Percentiles rank a stretch among this genome's conserved stretches.
These are phyloP conservation scores for Cephalopterus ornatus DNA, from an alignment of 2,113 vertebrate genomes.

Conservation along the genomic window DNA sequence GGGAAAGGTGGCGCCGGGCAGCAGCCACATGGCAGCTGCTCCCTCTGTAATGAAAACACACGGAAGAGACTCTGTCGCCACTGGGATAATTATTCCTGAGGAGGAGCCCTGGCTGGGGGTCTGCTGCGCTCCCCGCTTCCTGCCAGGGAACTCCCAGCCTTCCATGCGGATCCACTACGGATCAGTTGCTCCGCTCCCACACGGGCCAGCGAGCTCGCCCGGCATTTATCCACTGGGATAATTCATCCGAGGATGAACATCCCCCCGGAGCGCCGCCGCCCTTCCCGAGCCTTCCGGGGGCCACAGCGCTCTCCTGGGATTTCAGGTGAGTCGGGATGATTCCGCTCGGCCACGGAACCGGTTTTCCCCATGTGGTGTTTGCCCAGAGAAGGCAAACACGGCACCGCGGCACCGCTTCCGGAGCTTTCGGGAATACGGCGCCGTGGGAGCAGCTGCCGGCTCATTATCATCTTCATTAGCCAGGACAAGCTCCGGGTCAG, in stretches of 20 bases:
- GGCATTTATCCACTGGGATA: not conserved
- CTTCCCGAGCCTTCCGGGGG: not conserved
- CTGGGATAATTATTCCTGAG: not conserved
- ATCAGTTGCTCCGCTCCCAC: not conserved
- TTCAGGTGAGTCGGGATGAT: not conserved
- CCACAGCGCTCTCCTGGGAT: not conserved
- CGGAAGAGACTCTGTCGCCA: not conserved
- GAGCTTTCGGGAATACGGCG: not conserved
- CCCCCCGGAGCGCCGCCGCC: not conserved
- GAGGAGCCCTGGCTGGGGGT: too few relatives aligned
- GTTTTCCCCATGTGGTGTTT: not conserved
- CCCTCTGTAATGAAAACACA: not conserved
- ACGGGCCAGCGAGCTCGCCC: not conserved
- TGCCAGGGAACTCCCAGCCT: not conserved
- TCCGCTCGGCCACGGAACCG: not conserved
- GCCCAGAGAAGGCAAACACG: slow-evolving; percentile 50
- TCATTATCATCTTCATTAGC: slow-evolving; percentile 23
- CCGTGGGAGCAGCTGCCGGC: not conserved
- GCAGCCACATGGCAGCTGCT: not conserved
- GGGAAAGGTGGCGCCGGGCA: not conserved
- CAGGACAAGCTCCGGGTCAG: not conserved
- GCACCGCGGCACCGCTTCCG: not conserved
- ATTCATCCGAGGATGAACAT: not conserved
- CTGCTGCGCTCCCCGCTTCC: not conserved
- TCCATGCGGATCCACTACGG: fast-evolving